phyloP scores from a whole-genome alignment of 2,797 vertebrate genomes.

The Enteromius trimaculatus region DNA sequence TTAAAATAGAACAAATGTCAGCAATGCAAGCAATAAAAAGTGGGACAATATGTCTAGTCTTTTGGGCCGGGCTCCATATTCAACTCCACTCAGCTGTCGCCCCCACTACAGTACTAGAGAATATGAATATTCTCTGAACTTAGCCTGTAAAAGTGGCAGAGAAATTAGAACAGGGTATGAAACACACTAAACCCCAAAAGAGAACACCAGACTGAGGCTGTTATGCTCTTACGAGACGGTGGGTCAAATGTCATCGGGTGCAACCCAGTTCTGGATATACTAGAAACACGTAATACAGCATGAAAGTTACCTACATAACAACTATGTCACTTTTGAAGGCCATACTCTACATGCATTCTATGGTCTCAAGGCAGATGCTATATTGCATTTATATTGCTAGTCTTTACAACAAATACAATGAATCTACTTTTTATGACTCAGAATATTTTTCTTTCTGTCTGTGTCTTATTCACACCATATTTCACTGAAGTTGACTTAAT shows the following conservation, averaged over 20 bases:
- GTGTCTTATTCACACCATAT: background rate
- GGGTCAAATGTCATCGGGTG: slow-evolving; percentile 2
- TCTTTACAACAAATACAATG: background rate
- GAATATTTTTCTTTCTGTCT: background rate
- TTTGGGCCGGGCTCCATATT: background rate
- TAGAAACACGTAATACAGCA: background rate
- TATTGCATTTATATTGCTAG: background rate
- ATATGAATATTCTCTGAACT: slow-evolving; percentile 12
- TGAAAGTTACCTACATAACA: slow-evolving; percentile 4
- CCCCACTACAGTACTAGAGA: slow-evolving; percentile 8
- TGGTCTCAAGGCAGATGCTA: background rate
- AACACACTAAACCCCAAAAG: slow-evolving; percentile 9
- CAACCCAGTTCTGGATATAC: slow-evolving; percentile 9
- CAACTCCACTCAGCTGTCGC: background rate
- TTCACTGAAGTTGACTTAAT: background rate
- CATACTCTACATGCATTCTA: background rate
- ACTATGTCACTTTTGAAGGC: background rate
- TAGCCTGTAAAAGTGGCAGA: background rate
- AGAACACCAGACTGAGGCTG: background rate
- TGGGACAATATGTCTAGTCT: slow-evolving; percentile 37
- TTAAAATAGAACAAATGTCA: slow-evolving; percentile 19
- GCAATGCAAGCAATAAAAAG: slow-evolving; percentile 24
- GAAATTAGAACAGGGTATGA: slow-evolving; percentile 14
- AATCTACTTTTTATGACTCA: background rate
- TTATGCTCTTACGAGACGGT: background rate